These are phyloP conservation scores for Caenorhabditis briggsae DNA, from an alignment of 1,140 invertebrate genomes.

Conservation along the genomic window DNA sequence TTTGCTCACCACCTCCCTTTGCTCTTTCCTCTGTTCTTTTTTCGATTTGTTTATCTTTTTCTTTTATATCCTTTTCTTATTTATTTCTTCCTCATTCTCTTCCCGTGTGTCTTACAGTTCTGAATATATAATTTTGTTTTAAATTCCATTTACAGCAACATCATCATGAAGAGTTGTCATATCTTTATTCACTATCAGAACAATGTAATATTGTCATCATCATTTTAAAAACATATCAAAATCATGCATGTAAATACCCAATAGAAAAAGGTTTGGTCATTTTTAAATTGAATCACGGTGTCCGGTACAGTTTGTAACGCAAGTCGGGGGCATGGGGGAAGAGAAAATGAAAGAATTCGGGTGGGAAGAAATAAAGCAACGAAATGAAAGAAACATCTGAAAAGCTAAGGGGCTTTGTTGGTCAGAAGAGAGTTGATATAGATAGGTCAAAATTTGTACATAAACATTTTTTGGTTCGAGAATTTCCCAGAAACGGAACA, in stretches of 20 bases:
- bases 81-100: not conserved
- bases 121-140: not conserved
- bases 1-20: not conserved
- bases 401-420: conserved; percentile 46
- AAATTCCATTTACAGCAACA: not conserved
- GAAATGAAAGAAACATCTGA: conserved; percentile 7
- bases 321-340: conserved; percentile 20
- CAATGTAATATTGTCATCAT: conserved; percentile 15
- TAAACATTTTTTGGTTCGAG: conserved; percentile 10
- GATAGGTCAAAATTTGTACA: conserved; percentile 31
- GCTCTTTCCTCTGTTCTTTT: not conserved
- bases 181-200: not conserved
- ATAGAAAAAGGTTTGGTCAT: conserved; percentile 19
- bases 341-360: not conserved
- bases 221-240: not conserved
- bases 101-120: conserved; percentile 21
- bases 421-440: not conserved
- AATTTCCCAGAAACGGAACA: not conserved
- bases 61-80: not conserved
- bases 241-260: conserved; percentile 34
- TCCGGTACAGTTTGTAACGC: conserved; percentile 51
- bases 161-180: conserved; percentile 13
- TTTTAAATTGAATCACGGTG: not conserved
- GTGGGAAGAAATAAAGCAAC: not conserved
- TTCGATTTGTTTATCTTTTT: conserved; percentile 1